Percentiles rank a stretch among this genome's conserved stretches.
Conservation (phyloP, 2,888 invertebrate genomes). For the Tupiocoris notatus region DNA sequence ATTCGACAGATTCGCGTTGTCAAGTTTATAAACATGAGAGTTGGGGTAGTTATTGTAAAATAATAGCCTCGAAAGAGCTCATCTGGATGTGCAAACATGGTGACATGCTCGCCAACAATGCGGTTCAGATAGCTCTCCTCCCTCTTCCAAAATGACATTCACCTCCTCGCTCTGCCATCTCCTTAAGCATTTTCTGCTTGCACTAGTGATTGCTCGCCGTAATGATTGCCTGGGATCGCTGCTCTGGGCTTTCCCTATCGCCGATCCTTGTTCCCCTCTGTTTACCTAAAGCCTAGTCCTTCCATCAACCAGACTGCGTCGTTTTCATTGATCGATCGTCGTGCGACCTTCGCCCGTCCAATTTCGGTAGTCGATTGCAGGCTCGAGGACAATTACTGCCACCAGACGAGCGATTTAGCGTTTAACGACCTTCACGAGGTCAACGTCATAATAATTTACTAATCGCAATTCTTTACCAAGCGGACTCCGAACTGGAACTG, state of each 20-base stretch:
- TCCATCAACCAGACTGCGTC: background rate
- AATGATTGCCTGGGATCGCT: constrained; percentile 2
- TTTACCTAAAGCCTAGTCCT: constrained; percentile 12
- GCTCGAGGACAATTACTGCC: background rate
- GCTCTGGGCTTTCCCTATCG: background rate
- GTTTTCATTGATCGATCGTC: background rate
- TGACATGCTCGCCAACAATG: background rate
- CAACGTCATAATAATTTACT: no score
- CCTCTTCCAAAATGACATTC: background rate
- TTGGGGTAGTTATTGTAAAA: background rate
- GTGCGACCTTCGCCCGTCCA: background rate
- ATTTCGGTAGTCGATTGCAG: background rate
- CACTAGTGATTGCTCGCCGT: constrained; percentile 23
- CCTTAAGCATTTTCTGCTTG: constrained; percentile 14
- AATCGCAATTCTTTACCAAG: no score
- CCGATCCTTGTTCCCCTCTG: constrained; percentile 3
- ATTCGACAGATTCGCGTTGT: no score
- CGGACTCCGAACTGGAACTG: no score
- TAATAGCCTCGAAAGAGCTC: constrained; percentile 12
- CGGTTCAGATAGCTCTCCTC: background rate
- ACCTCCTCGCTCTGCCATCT: background rate
- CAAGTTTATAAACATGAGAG: no score
- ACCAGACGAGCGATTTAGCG: background rate
- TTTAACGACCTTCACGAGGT: background rate
- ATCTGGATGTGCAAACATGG: constrained; percentile 2